Evolutionary conservation across 2,888 invertebrate genomes (phyloP).

Genomic region (Trimorus sp.): DNA sequence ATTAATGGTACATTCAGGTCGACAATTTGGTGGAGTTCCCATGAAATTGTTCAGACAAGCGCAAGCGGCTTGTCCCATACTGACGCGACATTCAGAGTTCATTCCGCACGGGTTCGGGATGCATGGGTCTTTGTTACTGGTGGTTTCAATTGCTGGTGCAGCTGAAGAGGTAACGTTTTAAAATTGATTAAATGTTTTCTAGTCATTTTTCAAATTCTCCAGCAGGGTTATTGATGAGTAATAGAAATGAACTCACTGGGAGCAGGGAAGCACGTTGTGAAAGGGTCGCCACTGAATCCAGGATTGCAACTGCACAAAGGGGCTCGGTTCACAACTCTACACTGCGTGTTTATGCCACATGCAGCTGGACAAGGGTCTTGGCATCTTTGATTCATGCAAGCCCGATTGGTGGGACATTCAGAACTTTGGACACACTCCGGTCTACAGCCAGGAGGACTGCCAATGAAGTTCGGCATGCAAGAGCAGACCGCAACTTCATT

Average conservation of each 20-base stretch:
- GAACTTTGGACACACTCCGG: constrained; percentile 93
- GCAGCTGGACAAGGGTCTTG: constrained; percentile 82
- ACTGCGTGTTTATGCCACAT: constrained; percentile 82
- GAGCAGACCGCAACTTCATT: constrained; percentile 91
- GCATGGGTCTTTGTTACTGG: constrained; percentile 85
- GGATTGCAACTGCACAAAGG: constrained; percentile 83
- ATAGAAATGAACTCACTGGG: constrained; percentile 68
- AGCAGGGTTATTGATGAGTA: neutral
- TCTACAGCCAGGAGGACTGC: constrained; percentile 89
- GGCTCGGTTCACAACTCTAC: constrained; percentile 81
- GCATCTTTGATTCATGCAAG: constrained; percentile 92
- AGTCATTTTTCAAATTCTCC: neutral
- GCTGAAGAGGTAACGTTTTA: constrained; percentile 26
- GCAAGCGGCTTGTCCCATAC: constrained; percentile 90
- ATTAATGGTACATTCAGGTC: constrained; percentile 90
- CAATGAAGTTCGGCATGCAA: constrained; percentile 89
- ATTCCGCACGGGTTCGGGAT: constrained; percentile 92
- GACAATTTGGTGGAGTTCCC: constrained; percentile 90
- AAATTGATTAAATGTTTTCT: neutral
- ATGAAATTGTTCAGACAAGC: constrained; percentile 90
- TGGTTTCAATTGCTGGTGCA: constrained; percentile 35
- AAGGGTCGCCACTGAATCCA: constrained; percentile 86
- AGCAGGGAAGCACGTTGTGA: constrained; percentile 85
- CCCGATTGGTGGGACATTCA: constrained; percentile 90
- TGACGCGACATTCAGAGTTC: constrained; percentile 91